These are phyloP conservation scores for Drosophila tripunctata DNA, from an alignment of 2,888 invertebrate species.

Conservation along the genomic window DNA sequence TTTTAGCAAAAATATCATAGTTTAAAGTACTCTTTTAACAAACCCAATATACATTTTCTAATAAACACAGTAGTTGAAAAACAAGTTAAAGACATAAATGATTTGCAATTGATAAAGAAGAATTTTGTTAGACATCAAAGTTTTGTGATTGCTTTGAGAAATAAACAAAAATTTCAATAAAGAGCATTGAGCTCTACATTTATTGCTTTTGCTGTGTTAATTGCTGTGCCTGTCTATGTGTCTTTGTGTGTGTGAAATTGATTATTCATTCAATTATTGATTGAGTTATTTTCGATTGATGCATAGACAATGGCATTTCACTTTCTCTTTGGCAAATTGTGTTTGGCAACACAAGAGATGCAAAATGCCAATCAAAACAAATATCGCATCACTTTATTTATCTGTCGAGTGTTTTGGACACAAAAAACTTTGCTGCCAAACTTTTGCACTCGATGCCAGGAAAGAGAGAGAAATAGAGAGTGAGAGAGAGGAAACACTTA, in stretches of 20 bases:
- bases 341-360: conserved; percentile 23
- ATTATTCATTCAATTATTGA: conserved; percentile 58
- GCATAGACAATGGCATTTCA: conserved; percentile 38
- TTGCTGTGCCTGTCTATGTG: not conserved
- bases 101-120: too few species aligned
- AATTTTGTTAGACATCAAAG: too few species aligned
- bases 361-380: conserved; percentile 66
- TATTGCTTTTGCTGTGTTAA: conserved; percentile 9
- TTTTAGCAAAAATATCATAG: too few species aligned
- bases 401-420: conserved; percentile 51
- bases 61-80: too few species aligned
- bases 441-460: conserved; percentile 17
- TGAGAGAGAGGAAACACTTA: conserved; percentile 7
- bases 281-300: conserved; percentile 44
- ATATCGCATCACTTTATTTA: conserved; percentile 51
- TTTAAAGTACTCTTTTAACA: too few species aligned
- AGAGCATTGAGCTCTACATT: not conserved
- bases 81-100: too few species aligned
- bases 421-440: conserved; percentile 45
- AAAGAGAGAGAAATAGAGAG: not conserved
- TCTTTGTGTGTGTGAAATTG: conserved; percentile 29
- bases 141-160: not conserved
- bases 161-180: not conserved
- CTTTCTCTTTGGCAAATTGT: conserved; percentile 24
- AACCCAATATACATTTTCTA: too few species aligned